Evolutionary conservation across 2,888 invertebrate genomes (phyloP), one percentile per base, ranked within the genome.

Genomic region (Adela reaumurella): DNA sequence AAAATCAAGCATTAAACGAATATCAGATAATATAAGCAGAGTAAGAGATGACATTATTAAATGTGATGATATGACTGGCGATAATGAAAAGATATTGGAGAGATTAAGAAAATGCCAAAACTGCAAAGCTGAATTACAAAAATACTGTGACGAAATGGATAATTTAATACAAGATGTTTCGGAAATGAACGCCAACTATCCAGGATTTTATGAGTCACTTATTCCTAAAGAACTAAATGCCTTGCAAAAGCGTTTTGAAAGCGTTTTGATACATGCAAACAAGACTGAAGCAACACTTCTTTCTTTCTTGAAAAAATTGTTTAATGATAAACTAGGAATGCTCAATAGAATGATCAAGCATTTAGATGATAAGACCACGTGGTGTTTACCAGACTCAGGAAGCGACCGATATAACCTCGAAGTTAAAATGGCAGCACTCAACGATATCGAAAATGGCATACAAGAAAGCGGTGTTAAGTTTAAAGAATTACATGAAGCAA

Each of bases 391-490:
- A 0, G 95, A 96, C 62, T 84, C 89, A 1, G 87, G 88, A 28
- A 94, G 92, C 60, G 96, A 97, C 62, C 89, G 89, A 64, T 96
- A 95, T 64, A 94, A 94, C 63, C 81, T 96, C 20, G 94, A 96
- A 77, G 92, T 94, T 0, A 97, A 97, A 71, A 83, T 89, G 58
- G 87, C 90, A 1, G 89, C 92, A 0, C 65, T 95, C 29, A 76
- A 79, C 50, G 93, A 94, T 53, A 88, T 92, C 2, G 85, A 88
- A 63, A 82, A 81, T 53, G 88, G 88, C 18, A 83, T 92, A 41
- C 70, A 74, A 18, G 92, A 92, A 57, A 90, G 90, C 59, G 82
- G 84, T 49, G 72, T 71, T 2, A 83, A 87, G 51, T 85, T 88
- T 55, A 62, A 65, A 1, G 90, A 91, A 57, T 77, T 91, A 1